A percentile compares a stretch with the other conserved stretches of the same genome.
These are phyloP conservation scores for Monochamus alternatus DNA, from an alignment of 2,888 invertebrate species.

Conservation along the genomic window DNA sequence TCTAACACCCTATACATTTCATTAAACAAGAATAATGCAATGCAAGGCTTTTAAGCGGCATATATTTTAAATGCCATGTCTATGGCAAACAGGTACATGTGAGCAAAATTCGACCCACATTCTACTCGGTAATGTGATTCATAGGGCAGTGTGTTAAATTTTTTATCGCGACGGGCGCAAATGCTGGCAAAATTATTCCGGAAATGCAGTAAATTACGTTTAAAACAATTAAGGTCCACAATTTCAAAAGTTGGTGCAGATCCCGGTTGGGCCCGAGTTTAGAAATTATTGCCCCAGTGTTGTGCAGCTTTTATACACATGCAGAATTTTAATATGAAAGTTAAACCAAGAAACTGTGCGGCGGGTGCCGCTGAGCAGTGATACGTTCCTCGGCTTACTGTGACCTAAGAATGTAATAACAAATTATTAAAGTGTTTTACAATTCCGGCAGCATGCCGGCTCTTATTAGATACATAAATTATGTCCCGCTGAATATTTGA, in stretches of 20 bases:
- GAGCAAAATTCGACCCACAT: neutral
- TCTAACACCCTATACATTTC: too few relatives aligned
- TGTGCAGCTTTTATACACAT: conserved; percentile 41
- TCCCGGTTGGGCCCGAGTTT: conserved; percentile 41
- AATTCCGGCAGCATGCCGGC: neutral
- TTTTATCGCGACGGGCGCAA: conserved; percentile 22
- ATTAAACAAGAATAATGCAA: too few relatives aligned
- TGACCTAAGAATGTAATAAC: conserved; percentile 14
- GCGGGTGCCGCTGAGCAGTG: conserved; percentile 28
- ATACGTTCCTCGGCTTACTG: conserved; percentile 13
- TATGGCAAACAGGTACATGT: too few relatives aligned
- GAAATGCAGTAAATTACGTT: conserved; percentile 46
- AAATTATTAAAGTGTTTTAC: conserved; percentile 25
- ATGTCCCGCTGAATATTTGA: neutral
- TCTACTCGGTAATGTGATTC: conserved; percentile 8
- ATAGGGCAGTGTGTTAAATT: conserved; percentile 19
- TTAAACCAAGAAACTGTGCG: conserved; percentile 37
- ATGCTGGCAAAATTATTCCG: conserved; percentile 37
- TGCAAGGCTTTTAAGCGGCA: too few relatives aligned
- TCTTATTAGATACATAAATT: conserved; percentile 7
- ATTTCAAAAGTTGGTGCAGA: conserved; percentile 48
- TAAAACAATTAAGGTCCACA: conserved; percentile 47
- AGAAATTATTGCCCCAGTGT: conserved; percentile 45
- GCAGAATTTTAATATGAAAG: conserved; percentile 47
- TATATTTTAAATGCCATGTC: too few relatives aligned